These are phyloP conservation scores for Microcebus tavaratra DNA, from an alignment of 2,113 vertebrate species.

Conservation along the genomic window DNA sequence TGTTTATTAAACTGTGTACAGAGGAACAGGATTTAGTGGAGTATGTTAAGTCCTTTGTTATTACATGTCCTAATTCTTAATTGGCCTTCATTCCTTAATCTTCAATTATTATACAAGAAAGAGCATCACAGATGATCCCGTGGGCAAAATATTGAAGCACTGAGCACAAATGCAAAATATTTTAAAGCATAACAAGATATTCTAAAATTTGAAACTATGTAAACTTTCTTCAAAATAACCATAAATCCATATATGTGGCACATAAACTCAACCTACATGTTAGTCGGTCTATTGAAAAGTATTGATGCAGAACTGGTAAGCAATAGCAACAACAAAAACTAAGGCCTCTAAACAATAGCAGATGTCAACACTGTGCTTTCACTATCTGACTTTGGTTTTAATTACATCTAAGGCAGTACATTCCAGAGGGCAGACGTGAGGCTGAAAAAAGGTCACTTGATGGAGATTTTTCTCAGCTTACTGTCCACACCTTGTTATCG, in stretches of 20 bases:
- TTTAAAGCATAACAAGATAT: background rate
- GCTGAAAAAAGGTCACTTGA: background rate
- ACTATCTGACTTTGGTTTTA: background rate
- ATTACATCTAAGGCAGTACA: background rate
- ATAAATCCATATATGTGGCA: background rate
- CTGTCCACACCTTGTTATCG: background rate
- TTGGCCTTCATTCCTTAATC: background rate
- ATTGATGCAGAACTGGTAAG: background rate
- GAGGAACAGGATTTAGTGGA: background rate
- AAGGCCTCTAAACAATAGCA: background rate
- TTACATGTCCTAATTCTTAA: background rate
- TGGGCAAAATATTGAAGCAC: background rate
- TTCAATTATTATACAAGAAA: slow-evolving; percentile 8
- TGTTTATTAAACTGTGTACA: background rate
- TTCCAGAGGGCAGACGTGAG: background rate
- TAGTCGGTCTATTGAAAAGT: background rate
- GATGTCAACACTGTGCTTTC: background rate
- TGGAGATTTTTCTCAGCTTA: background rate
- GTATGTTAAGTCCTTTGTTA: background rate
- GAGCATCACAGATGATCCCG: background rate
- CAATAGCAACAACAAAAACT: background rate
- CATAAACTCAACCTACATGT: background rate
- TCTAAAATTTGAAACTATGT: background rate
- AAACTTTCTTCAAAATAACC: background rate
- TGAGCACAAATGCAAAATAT: background rate